These are phyloP conservation scores for Wasmannia auropunctata DNA, from an alignment of 1,140 invertebrate species.

Conservation along the genomic window DNA sequence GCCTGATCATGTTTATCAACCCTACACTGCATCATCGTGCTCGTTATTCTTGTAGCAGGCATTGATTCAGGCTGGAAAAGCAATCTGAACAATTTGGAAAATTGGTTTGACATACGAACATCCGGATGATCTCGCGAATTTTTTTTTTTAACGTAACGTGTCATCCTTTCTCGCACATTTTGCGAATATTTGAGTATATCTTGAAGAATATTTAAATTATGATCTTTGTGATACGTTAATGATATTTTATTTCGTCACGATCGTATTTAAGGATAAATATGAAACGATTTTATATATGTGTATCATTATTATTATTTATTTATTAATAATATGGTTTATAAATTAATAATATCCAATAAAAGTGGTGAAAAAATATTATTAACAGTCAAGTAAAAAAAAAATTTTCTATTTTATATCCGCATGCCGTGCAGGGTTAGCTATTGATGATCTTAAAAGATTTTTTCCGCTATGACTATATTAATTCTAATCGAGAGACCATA, in stretches of 20 bases:
- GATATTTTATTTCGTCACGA: neutral
- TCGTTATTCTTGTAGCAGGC: neutral
- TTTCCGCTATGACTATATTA: neutral
- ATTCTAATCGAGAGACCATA: neutral
- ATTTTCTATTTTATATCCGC: conserved; percentile 4
- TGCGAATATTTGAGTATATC: neutral
- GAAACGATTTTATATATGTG: neutral
- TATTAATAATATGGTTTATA: neutral
- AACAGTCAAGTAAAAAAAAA: neutral
- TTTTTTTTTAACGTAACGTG: conserved; percentile 7
- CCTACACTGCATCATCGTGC: neutral
- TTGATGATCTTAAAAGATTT: neutral
- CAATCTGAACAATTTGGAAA: neutral
- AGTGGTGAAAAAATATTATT: neutral
- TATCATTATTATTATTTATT: conserved; percentile 14
- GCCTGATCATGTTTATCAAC: neutral
- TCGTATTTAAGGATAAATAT: neutral
- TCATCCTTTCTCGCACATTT: neutral
- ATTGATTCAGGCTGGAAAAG: neutral
- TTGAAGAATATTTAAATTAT: neutral
- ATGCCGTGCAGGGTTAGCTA: conserved; percentile 1
- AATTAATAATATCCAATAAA: neutral
- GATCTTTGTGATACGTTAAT: conserved; percentile 7
- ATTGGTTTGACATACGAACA: neutral
- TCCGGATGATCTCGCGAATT: neutral